Conservation (phyloP, 2,797 vertebrate species). For the Cuniculus paca region DNA sequence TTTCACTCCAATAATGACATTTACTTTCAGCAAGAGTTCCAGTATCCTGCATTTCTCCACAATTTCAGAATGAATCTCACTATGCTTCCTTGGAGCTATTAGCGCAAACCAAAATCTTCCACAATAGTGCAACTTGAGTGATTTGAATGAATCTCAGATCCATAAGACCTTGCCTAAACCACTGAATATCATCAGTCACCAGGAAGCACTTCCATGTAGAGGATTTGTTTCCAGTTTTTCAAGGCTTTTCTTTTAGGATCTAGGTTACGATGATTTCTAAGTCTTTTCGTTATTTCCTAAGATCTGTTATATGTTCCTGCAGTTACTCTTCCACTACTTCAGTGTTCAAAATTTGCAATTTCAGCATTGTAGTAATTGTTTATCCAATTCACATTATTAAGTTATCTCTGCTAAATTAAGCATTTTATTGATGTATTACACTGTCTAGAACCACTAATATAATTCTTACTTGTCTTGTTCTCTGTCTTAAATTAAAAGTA, state of each 20-base stretch:
- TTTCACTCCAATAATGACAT: neutral
- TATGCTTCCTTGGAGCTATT: neutral
- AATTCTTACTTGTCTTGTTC: neutral
- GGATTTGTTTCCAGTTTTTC: neutral
- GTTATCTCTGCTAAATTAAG: neutral
- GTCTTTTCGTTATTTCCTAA: neutral
- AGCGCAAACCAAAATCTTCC: neutral
- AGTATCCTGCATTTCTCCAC: neutral
- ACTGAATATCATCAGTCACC: neutral
- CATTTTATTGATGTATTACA: neutral
- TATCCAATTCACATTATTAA: slow-evolving; percentile 8
- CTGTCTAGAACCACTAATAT: neutral
- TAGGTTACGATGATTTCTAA: neutral
- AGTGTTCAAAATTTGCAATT: neutral
- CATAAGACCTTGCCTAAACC: neutral
- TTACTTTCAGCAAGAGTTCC: neutral
- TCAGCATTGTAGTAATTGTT: neutral
- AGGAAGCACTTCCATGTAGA: neutral
- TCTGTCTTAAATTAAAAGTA: neutral
- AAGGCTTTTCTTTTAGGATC: neutral
- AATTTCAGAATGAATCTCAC: neutral
- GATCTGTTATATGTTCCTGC: neutral
- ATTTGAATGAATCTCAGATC: neutral
- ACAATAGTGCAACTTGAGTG: neutral
- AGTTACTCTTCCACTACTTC: neutral